Base-by-base conservation (phyloP, 2,888 invertebrate genomes). In the Polyommatus icarus region DNA sequence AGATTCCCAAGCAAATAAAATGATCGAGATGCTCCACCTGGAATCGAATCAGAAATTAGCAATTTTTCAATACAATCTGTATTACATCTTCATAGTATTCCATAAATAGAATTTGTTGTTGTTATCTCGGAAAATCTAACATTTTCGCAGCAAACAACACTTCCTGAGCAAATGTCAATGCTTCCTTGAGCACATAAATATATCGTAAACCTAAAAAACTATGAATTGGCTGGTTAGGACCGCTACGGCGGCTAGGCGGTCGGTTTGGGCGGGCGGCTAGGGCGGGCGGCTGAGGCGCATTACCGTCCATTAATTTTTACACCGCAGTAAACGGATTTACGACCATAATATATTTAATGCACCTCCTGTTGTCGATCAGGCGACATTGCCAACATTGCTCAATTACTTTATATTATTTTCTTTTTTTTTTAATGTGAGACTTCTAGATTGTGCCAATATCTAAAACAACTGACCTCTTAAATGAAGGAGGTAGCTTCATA, bases 241-340 rank as follows among this genome's bases (percentile, higher is more conserved):
- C 10, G 61, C 61, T 24, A 59, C 10, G 20, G 10, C 71, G 24
- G 29, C 29, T 67, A 15, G 71, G 29, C 20, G 29, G 50, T 18
- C 50, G 50, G 54, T 15, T 50, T 4, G 50, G 15, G 71, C 71
- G 1, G 32, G 32, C 71, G 71, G 71, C 5, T 72, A 4, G 40
- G 72, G 24, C 36, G 20, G 40, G 36, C 32, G 18, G 71, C 40
- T 71, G 8, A n/a, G 81, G 81, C 78, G 81, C 80, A 83, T 82
- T 83, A 83, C 79, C 80, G 83, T 79, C 84, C 84, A 84, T 84
- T 83, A 83, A 83, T 83, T 84, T 84, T 83, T 82, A 82, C 79
- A 79, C 71, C 81, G 78, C 78, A 50, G 36, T 79, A 80, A 81
- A 81, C 79, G 80, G 54, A 76, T 83, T 84, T 84, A 84, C 80